Conservation (phyloP, 2,888 invertebrate species). For the Harpalus rubripes region DNA sequence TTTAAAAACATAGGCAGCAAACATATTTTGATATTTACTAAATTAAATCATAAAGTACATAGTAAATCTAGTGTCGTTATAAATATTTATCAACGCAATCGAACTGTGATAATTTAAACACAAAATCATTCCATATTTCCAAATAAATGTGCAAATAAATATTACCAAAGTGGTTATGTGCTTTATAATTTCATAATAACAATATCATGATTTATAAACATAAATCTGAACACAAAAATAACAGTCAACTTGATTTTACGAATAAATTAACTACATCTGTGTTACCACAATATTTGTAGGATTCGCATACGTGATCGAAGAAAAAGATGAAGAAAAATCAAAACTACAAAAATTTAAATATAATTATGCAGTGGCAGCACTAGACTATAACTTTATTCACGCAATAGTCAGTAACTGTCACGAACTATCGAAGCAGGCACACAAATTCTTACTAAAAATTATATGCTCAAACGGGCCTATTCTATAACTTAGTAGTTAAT, state of each 20-base stretch:
- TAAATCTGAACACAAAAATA: constrained; percentile 34
- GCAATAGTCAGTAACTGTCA: too few species aligned
- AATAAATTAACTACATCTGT: constrained; percentile 22
- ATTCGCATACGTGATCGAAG: constrained; percentile 40
- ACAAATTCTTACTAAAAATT: too few species aligned
- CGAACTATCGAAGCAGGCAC: too few species aligned
- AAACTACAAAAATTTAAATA: too few species aligned
- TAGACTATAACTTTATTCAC: too few species aligned
- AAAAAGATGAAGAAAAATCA: background rate
- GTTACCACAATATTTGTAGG: constrained; percentile 33
- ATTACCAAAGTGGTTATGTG: background rate
- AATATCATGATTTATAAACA: constrained; percentile 5
- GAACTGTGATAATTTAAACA: background rate
- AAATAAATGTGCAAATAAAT: background rate
- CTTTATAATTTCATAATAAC: background rate
- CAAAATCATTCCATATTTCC: constrained; percentile 4
- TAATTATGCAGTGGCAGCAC: too few species aligned
- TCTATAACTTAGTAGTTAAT: too few species aligned
- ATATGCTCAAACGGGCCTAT: too few species aligned
- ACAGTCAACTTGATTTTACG: constrained; percentile 28
- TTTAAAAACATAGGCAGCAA: background rate
- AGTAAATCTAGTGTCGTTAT: background rate
- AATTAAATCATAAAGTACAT: background rate
- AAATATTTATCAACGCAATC: background rate
- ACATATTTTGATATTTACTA: background rate